Conservation (phyloP, 2,888 invertebrate species). For the Trissonchulus sp. region DNA sequence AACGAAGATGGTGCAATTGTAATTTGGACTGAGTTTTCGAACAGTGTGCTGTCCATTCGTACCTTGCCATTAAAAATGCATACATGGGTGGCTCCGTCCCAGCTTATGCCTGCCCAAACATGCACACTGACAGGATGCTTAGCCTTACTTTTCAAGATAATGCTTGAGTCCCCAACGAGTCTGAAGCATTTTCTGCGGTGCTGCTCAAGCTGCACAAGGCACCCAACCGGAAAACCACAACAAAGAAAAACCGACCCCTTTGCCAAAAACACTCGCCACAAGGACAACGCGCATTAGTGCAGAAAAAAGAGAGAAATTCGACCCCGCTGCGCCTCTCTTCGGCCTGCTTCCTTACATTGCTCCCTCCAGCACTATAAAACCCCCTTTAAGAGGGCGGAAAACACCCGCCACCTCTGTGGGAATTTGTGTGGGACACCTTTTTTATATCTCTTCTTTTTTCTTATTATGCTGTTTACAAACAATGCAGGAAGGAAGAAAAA, state of each 20-base stretch:
- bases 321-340: neutral
- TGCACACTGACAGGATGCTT: constrained; percentile 9
- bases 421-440: neutral
- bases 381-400: neutral
- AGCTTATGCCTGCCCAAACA: constrained; percentile 8
- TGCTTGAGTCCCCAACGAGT: no score
- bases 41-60: no score
- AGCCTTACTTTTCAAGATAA: neutral
- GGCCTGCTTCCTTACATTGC: neutral
- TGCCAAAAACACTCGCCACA: no score
- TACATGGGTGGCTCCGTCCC: neutral
- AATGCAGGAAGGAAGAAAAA: no score
- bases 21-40: neutral
- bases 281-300: no score
- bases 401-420: neutral
- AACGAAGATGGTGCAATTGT: neutral
- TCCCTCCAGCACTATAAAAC: neutral
- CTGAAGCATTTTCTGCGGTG: no score
- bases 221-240: no score
- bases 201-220: no score
- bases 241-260: no score
- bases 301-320: neutral
- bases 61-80: neutral
- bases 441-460: no score
- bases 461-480: no score